Evolutionary conservation across 30 jellyfish, hydroid and myxozoan genomes (phyloP).

Genomic region (Phacellophora camtschatica): DNA sequence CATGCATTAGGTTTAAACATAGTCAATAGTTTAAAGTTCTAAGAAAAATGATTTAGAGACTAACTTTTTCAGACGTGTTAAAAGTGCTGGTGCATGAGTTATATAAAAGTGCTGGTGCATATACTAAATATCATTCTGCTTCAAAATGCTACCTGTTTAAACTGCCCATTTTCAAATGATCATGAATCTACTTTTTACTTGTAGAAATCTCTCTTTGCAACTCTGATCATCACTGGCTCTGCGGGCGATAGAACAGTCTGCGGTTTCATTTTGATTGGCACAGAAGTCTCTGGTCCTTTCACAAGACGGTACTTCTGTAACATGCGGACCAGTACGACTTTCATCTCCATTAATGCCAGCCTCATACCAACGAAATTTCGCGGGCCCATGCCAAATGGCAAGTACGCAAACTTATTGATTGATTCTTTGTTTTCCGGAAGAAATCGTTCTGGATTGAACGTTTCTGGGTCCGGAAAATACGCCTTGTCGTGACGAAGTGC

Average conservation of each 20-base stretch:
- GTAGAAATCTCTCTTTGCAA: conserved; percentile 8
- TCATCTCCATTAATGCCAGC: conserved; percentile 63
- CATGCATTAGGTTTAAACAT: no score
- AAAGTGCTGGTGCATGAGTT: no score
- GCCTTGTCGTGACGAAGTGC: conserved; percentile 56
- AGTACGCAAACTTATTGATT: conserved; percentile 51
- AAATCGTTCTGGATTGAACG: conserved; percentile 63
- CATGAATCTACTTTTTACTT: no score
- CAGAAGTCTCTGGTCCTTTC: conserved; percentile 44
- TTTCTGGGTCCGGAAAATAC: conserved; percentile 61
- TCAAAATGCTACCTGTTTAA: no score
- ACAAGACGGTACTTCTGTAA: conserved; percentile 52
- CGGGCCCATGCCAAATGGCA: conserved; percentile 74
- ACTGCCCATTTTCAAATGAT: no score
- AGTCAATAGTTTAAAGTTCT: no score
- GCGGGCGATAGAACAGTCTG: conserved; percentile 38
- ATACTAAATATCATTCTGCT: no score
- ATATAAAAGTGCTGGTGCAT: no score
- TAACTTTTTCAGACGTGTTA: no score
- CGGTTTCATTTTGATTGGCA: conserved; percentile 23
- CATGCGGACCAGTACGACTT: conserved; percentile 34
- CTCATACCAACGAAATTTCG: conserved; percentile 63
- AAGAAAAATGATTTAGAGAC: no score
- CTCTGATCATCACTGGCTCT: conserved; percentile 38
- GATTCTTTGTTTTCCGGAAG: conserved; percentile 56